Percentiles rank a stretch among this genome's conserved stretches.
phyloP scores from a whole-genome alignment of 2,113 vertebrate species.

The Prolemur simus region DNA sequence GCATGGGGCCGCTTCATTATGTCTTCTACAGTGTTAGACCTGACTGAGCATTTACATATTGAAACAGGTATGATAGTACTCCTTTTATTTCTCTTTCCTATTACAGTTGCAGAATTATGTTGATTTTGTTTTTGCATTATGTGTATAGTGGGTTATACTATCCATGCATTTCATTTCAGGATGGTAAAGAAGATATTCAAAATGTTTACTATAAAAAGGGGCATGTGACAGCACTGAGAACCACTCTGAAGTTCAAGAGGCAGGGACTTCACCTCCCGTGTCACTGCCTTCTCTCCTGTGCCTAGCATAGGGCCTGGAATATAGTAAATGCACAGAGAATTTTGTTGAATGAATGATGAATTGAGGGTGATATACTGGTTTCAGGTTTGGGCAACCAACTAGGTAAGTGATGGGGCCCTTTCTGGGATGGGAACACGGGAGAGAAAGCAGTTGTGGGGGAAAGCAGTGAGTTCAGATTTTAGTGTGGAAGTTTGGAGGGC shows the following conservation, averaged over 20 bases:
- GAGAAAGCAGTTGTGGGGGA: background rate
- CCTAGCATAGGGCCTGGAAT: background rate
- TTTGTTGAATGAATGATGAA: background rate
- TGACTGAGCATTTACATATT: background rate
- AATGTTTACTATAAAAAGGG: background rate
- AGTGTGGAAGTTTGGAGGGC: background rate
- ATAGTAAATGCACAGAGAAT: background rate
- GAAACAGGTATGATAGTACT: background rate
- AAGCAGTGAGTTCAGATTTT: background rate
- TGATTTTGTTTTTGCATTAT: background rate
- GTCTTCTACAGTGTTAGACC: background rate
- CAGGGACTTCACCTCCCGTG: background rate
- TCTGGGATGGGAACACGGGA: background rate
- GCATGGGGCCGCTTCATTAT: background rate
- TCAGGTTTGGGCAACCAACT: background rate
- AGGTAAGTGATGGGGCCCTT: background rate
- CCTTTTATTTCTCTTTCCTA: background rate
- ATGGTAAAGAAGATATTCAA: background rate
- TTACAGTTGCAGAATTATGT: background rate
- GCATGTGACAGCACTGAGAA: background rate
- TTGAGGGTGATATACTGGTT: background rate
- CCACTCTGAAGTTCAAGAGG: background rate
- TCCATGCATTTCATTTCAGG: background rate
- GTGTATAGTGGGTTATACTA: background rate
- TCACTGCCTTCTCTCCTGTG: background rate